Evolutionary conservation across 2,888 invertebrate genomes (phyloP), one percentile per base, ranked within the genome.

Genomic region (Caradrina kadenii): DNA sequence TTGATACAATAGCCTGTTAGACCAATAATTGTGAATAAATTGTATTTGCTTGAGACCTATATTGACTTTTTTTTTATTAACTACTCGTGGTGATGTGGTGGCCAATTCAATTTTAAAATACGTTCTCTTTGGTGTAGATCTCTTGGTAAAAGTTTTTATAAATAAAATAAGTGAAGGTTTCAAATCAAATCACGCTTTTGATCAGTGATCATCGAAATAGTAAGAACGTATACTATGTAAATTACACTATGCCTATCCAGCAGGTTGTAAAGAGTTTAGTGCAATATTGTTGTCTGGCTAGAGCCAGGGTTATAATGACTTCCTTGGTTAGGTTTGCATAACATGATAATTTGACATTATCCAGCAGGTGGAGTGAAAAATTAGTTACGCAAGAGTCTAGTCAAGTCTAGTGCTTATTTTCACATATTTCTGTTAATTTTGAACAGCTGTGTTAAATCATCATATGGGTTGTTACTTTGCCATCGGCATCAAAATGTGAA

Each of bases 401-500:
- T 77, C 80, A 80, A 76, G 70, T 83, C 68, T 84, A 82, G 79
- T 82, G 83, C 72, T 76, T 79, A 81, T 83, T 84, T 88, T 89
- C 86, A 75, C 87, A 87, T 83, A 77, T 85, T 80, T 86, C 81
- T 83, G 87, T 82, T 84, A 88, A 89, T 89, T 87, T 81, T 75
- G 65, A 70, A 73, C 45, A 63, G 39, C 59, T 69, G 59, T 61
- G 55, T 50, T 54, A 61, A 74, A 66, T 55, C 49, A 31, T 53
- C 42, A 64, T 61, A 50, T 75, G 81, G 67, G 78, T 80, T 72
- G 75, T 74, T 75, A 76, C 71, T 75, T 68, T 79, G 77, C 69
- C 79, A 77, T 73, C 76, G 81, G 77, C 76, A 76, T 75, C 79
- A 67, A 78, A 77, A 83, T 80, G 85, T 73, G 83, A 81, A 80